These are phyloP conservation scores for Nothocercus nigrocapillus DNA, from an alignment of 2,113 vertebrate genomes.

Conservation along the genomic window DNA sequence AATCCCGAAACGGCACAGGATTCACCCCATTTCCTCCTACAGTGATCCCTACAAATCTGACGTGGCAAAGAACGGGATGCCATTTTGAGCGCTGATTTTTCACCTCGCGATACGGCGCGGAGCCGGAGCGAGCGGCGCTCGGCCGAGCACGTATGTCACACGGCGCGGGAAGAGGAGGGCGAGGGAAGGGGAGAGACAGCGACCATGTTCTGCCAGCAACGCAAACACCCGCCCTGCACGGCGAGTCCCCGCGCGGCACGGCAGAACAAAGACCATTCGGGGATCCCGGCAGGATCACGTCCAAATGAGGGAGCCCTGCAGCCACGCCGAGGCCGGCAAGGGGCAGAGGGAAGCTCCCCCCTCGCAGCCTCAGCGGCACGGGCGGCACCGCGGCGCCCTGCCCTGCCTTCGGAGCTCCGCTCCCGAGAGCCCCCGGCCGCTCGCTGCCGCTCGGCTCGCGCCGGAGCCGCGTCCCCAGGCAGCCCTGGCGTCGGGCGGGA, in stretches of 20 bases:
- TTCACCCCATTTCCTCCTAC: fast-evolving
- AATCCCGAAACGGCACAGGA: background rate
- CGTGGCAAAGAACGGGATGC: background rate
- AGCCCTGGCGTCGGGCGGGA: too few species aligned
- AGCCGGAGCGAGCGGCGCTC: background rate
- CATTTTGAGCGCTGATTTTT: constrained; percentile 38
- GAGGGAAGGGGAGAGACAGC: background rate
- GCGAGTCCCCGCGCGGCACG: fast-evolving
- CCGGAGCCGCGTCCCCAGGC: too few species aligned
- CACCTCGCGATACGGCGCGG: background rate
- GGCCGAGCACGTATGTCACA: background rate
- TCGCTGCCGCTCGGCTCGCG: too few species aligned
- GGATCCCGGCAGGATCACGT: background rate
- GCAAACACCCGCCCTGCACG: background rate
- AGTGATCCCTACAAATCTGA: background rate
- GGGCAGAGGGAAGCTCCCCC: too few species aligned
- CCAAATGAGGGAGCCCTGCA: too few species aligned
- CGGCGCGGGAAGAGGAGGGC: background rate
- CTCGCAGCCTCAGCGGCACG: too few species aligned
- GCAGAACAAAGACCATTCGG: background rate
- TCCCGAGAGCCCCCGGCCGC: too few species aligned
- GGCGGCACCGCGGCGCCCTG: too few species aligned
- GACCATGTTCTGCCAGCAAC: background rate
- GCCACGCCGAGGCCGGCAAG: too few species aligned
- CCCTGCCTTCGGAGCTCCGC: too few species aligned